phyloP scores from a whole-genome alignment of 1,140 invertebrate species.

The Microvelia longipes region DNA sequence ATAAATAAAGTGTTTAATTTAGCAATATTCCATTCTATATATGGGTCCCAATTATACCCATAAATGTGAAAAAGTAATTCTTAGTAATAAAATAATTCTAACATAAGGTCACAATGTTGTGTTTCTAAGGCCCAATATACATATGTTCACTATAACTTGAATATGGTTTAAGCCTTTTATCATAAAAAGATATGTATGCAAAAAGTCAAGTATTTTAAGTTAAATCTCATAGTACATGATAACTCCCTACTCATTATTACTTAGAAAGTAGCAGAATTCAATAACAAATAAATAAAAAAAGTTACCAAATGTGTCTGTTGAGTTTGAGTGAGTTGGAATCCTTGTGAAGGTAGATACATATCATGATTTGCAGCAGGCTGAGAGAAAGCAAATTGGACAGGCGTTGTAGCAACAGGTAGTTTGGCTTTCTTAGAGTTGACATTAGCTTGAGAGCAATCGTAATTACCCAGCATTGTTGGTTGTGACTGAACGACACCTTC shows the following conservation, averaged over 20 bases:
- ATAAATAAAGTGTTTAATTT: too few species aligned
- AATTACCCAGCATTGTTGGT: neutral
- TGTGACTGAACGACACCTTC: neutral
- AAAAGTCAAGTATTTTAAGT: neutral
- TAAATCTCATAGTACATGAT: neutral
- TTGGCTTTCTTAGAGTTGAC: neutral
- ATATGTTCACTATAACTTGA: too few species aligned
- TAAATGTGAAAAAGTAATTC: too few species aligned
- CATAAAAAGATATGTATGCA: neutral
- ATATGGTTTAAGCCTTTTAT: too few species aligned
- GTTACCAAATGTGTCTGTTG: slow-evolving; percentile 25
- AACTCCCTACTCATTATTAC: too few species aligned
- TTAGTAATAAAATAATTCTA: too few species aligned
- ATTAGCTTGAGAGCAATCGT: neutral
- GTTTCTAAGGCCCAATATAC: too few species aligned
- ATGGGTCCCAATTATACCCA: too few species aligned
- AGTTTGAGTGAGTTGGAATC: slow-evolving; percentile 39
- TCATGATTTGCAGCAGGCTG: slow-evolving; percentile 73
- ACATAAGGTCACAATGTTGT: too few species aligned
- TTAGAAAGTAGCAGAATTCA: too few species aligned
- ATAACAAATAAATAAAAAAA: neutral
- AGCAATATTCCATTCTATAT: too few species aligned
- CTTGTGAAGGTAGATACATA: slow-evolving; percentile 60
- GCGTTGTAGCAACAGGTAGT: neutral
- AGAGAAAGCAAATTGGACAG: slow-evolving; percentile 42